Conservation (phyloP, 2,797 vertebrate genomes). For the Cossypha heuglini region DNA sequence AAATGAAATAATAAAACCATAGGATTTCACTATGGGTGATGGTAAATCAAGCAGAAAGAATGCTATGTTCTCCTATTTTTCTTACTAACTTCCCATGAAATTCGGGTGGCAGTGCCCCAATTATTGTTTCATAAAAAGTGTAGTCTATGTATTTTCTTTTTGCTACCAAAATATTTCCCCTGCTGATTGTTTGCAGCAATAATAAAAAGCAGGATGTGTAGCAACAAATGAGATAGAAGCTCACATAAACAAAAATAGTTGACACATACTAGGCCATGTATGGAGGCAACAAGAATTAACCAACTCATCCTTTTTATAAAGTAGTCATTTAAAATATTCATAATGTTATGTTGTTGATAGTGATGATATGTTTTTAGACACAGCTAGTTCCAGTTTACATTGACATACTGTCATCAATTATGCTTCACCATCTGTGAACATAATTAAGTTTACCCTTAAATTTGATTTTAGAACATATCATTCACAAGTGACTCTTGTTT, state of each 20-base stretch:
- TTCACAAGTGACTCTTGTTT: constrained; percentile 70
- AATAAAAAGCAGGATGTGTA: neutral
- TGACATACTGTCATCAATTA: constrained; percentile 73
- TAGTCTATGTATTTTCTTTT: neutral
- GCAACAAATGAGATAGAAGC: neutral
- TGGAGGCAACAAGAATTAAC: constrained; percentile 16
- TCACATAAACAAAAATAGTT: neutral
- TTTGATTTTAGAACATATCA: constrained; percentile 70
- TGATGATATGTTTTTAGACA: constrained; percentile 67
- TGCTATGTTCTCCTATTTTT: neutral
- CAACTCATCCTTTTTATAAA: constrained; percentile 14
- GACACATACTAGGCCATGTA: neutral
- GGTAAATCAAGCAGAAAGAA: constrained; percentile 29
- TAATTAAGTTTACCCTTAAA: constrained; percentile 77
- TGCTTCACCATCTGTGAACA: constrained; percentile 71
- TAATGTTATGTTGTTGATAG: constrained; percentile 50
- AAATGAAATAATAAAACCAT: neutral
- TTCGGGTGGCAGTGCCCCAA: neutral
- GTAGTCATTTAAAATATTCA: constrained; percentile 39
- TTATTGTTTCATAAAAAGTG: neutral
- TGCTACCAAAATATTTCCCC: neutral
- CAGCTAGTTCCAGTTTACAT: constrained; percentile 67
- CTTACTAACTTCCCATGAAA: neutral
- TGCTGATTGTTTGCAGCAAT: neutral
- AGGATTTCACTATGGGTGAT: neutral